Percentiles rank a stretch among this genome's conserved stretches.
Conservation (phyloP, 2,888 invertebrate genomes). For the Perizoma affinitatum region DNA sequence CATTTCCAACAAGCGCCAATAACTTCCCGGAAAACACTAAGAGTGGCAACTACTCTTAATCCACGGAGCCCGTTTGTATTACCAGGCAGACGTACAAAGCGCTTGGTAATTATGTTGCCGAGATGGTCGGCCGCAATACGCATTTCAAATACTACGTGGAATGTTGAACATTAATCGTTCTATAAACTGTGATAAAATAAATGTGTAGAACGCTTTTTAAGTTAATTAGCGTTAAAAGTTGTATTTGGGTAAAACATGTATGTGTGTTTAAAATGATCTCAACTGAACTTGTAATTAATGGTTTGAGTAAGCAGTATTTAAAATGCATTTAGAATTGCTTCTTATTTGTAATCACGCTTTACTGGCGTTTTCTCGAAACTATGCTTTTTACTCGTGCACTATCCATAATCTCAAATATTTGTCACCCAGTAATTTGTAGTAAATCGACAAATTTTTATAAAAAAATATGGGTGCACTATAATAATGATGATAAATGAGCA, state of each 20-base stretch:
- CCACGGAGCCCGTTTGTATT: conserved; percentile 36
- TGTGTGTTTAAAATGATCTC: conserved; percentile 6
- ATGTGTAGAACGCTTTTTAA: conserved; percentile 27
- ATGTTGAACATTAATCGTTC: conserved; percentile 28
- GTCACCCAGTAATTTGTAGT: too few species aligned
- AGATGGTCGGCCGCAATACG: not conserved
- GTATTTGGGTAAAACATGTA: conserved; percentile 4
- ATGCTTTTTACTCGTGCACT: too few species aligned
- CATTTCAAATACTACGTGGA: conserved; percentile 22
- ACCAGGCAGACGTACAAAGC: conserved; percentile 40
- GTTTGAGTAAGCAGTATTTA: conserved; percentile 6
- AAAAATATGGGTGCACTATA: too few species aligned
- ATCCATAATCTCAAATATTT: too few species aligned
- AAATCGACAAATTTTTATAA: too few species aligned
- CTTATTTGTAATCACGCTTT: not conserved
- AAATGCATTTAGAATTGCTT: conserved; percentile 6
- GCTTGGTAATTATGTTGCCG: not conserved
- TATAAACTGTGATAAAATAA: conserved; percentile 35
- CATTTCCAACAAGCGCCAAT: conserved; percentile 90
- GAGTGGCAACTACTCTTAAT: conserved; percentile 84
- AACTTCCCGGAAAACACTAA: conserved; percentile 88
- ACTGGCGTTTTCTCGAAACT: too few species aligned
- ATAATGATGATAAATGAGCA: too few species aligned
- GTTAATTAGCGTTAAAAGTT: conserved; percentile 17
- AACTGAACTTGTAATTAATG: conserved; percentile 1